Conservation (phyloP, 2,797 vertebrate genomes). For the Enteromius anoplus region DNA sequence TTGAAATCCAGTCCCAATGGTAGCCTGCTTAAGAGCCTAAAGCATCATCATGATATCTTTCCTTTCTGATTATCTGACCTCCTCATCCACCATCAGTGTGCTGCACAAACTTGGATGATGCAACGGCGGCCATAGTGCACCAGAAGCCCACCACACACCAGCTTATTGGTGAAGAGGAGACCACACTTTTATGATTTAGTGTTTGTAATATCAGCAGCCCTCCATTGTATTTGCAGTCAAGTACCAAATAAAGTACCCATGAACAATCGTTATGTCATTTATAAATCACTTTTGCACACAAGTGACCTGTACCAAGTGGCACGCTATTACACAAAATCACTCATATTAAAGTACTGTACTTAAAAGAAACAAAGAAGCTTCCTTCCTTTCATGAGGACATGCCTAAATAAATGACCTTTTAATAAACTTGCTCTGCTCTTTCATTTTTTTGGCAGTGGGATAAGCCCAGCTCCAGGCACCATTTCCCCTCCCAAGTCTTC, state of each 20-base stretch:
- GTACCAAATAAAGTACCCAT: not conserved
- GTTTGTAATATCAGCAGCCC: not conserved
- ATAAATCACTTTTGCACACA: not conserved
- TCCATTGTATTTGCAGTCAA: not conserved
- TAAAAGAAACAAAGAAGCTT: not conserved
- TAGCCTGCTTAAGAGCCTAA: not conserved
- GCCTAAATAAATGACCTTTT: not conserved
- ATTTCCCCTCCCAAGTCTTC: slow-evolving; percentile 76
- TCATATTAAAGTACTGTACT: not conserved
- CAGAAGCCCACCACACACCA: not conserved
- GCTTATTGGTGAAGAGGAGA: not conserved
- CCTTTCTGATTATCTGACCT: not conserved
- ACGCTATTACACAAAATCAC: not conserved
- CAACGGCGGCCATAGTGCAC: too few species aligned
- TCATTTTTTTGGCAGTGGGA: slow-evolving; percentile 59
- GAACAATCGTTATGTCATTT: not conserved
- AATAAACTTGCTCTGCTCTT: not conserved
- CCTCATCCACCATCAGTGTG: not conserved
- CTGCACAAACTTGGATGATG: not conserved
- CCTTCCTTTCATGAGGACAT: too few species aligned
- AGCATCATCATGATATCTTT: not conserved
- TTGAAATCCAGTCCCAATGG: not conserved
- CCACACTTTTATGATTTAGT: not conserved
- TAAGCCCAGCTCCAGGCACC: slow-evolving; percentile 73
- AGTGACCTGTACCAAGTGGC: not conserved